These are phyloP conservation scores for Cyanoderma ruficeps DNA, from an alignment of 2,113 vertebrate genomes.

Conservation along the genomic window DNA sequence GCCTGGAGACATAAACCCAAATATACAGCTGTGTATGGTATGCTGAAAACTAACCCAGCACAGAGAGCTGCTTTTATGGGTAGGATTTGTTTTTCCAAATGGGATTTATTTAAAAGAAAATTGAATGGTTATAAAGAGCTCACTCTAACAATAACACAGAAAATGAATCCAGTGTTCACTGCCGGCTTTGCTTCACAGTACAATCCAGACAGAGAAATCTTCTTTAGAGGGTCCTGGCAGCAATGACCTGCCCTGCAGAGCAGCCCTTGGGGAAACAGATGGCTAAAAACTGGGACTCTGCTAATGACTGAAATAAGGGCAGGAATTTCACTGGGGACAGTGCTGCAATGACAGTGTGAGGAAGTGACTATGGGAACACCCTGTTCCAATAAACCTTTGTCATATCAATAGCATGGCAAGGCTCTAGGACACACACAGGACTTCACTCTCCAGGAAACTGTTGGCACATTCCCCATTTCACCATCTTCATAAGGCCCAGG, in stretches of 20 bases:
- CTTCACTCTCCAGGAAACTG: neutral
- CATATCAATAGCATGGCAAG: neutral
- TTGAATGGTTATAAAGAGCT: slow-evolving; percentile 60
- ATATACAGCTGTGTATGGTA: slow-evolving; percentile 51
- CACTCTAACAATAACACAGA: slow-evolving; percentile 62
- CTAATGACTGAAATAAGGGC: neutral
- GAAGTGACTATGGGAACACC: neutral
- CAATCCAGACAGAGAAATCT: slow-evolving; percentile 12
- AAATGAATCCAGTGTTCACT: slow-evolving; percentile 48
- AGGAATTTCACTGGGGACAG: neutral
- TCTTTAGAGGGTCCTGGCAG: neutral
- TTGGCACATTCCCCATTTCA: neutral
- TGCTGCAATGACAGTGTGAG: neutral
- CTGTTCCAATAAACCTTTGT: neutral
- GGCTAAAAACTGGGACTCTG: neutral
- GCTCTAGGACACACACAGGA: neutral
- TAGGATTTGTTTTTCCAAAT: slow-evolving; percentile 69
- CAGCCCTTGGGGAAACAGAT: neutral
- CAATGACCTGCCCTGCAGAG: neutral
- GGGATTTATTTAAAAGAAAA: slow-evolving; percentile 68
- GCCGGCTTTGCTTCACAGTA: neutral
- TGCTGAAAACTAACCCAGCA: slow-evolving; percentile 45
- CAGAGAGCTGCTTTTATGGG: slow-evolving; percentile 55
- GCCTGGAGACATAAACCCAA: slow-evolving; percentile 56
- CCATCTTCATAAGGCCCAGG: neutral